These are phyloP conservation scores for Heterodera schachtii DNA, from an alignment of 1,140 invertebrate species.

Conservation along the genomic window DNA sequence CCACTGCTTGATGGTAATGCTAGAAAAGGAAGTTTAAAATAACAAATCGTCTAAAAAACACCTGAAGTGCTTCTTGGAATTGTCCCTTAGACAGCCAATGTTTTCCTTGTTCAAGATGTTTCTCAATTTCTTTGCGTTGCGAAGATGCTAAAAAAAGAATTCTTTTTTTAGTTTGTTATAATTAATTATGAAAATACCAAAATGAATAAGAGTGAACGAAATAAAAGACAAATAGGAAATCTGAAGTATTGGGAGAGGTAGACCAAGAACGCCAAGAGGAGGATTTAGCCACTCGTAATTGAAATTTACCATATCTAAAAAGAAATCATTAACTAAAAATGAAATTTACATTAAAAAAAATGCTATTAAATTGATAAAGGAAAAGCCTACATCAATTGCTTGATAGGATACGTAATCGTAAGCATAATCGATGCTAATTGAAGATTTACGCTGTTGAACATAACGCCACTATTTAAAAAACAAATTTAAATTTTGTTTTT, in stretches of 20 bases:
- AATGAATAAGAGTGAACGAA: constrained; percentile 21
- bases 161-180: neutral
- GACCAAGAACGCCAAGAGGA: constrained; percentile 13
- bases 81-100: constrained; percentile 72
- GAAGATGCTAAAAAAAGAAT: constrained; percentile 11
- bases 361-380: too few relatives aligned
- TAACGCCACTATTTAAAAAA: too few relatives aligned
- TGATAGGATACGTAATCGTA: too few relatives aligned
- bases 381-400: too few relatives aligned
- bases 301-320: constrained; percentile 12
- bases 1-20: constrained; percentile 96
- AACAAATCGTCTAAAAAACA: neutral
- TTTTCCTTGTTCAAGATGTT: constrained; percentile 52
- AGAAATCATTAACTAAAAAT: neutral
- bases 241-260: constrained; percentile 21
- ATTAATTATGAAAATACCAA: constrained; percentile 21
- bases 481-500: too few relatives aligned
- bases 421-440: too few relatives aligned
- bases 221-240: constrained; percentile 24
- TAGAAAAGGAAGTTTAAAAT: neutral
- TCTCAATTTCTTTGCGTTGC: constrained; percentile 34
- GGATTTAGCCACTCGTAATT: constrained; percentile 20
- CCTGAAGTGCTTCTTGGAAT: constrained; percentile 86
- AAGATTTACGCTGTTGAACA: too few relatives aligned
- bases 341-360: too few relatives aligned